Percentiles rank a stretch among this genome's conserved stretches.
Conservation (phyloP, 2,888 invertebrate genomes). For the Hypercompe scribonia region DNA sequence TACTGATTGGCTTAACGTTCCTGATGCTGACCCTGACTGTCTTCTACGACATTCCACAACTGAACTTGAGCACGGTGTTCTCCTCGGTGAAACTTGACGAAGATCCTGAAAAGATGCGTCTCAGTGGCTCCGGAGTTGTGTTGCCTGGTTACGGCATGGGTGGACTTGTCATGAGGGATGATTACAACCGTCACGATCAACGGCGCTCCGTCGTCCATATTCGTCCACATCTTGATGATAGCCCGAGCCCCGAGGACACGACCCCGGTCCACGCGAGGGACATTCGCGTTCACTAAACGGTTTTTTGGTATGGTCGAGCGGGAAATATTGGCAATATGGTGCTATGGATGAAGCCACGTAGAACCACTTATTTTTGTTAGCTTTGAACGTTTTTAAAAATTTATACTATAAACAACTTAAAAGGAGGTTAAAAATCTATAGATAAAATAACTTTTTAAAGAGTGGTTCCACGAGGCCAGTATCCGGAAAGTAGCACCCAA, state of each 20-base stretch:
- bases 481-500: conserved; percentile 38
- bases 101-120: conserved; percentile 89
- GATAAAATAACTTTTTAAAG: conserved; percentile 1
- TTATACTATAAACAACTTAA: neutral
- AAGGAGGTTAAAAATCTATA: neutral
- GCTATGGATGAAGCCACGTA: conserved; percentile 41
- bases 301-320: conserved; percentile 21
- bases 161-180: conserved; percentile 80
- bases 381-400: neutral
- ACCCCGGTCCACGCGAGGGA: conserved; percentile 88
- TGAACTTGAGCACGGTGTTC: conserved; percentile 93
- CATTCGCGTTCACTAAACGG: conserved; percentile 82
- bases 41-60: conserved; percentile 95
- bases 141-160: conserved; percentile 81
- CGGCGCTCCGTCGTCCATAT: conserved; percentile 89
- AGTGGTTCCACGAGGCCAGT: conserved; percentile 37
- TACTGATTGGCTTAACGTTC: conserved; percentile 92
- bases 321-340: conserved; percentile 36
- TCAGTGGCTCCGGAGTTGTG: conserved; percentile 85
- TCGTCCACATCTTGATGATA: conserved; percentile 88
- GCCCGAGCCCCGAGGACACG: conserved; percentile 90
- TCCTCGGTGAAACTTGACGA: conserved; percentile 87
- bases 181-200: conserved; percentile 82
- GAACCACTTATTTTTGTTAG: conserved; percentile 28
- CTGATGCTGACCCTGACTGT: conserved; percentile 94